Base-by-base conservation (phyloP, 2,888 invertebrate genomes). In the Chymomyza fuscimana region DNA sequence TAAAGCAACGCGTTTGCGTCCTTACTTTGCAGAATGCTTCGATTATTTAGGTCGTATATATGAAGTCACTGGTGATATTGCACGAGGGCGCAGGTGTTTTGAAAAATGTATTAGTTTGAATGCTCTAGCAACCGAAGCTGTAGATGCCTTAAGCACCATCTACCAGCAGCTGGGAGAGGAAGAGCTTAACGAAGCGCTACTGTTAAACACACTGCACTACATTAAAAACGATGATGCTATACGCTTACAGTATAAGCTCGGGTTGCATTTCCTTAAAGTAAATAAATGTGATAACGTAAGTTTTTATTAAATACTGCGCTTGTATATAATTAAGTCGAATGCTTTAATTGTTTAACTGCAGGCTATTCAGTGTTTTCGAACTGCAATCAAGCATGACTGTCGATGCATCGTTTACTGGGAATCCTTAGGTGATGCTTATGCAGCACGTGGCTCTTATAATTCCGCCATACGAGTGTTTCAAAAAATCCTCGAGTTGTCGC, bases 401-500 rank as follows among this genome's bases (percentile, higher is more conserved):
- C 93, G 93, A 74, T 95, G 97, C 91, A 94, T 94, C 93, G 95
- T 93, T 79, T 94, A 95, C 79, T 97, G 97, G 96, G 97, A 98
- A 92, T 95, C 96, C 77, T 92, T 98, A 79, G 98, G 96, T 52
- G 98, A 98, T 93, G 96, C 97, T 0, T 98, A 98, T 91, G 94
- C 95, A 84, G 94, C 94, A n/a, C 93, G 97, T 79, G 98, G 98
- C 2, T 97, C 98, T n/a, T 96, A 95, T 89, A 95, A 95, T 60
- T 96, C 98, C 7, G 96, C 98, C n/a, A 92, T 97, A 70, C 96
- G 96, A 90, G 97, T 97, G 50, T 98, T 97, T 91, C 94, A 95
- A 78, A 95, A 95, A 92, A 95, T 95, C 15, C 93, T 95, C 60
- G 94, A 95, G 88, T 91, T 97, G 70, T 93, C 94, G 77, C 92